Percentiles rank a stretch among this genome's conserved stretches.
Conservation (phyloP, 2,888 invertebrate species). For the Eupithecia pulchellata region DNA sequence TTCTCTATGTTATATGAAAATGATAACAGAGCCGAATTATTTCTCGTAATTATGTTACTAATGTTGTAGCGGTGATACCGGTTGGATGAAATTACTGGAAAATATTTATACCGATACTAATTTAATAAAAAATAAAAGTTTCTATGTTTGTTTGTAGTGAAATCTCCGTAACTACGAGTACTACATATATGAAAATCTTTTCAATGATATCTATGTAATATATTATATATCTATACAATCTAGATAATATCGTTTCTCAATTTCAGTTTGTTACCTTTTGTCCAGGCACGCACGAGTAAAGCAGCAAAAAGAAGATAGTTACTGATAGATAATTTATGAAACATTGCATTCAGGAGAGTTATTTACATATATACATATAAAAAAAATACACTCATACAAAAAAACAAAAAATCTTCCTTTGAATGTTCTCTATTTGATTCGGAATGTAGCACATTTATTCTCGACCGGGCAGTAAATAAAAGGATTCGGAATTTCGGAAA, state of each 20-base stretch:
- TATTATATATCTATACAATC: no score
- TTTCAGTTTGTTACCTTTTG: background rate
- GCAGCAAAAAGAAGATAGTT: background rate
- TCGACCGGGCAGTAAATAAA: slow-evolving; percentile 11
- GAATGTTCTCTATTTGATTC: background rate
- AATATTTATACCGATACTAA: background rate
- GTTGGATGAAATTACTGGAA: background rate
- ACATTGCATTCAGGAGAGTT: no score
- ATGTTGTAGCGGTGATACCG: no score
- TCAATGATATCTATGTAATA: background rate
- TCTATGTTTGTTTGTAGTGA: background rate
- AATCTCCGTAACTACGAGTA: background rate
- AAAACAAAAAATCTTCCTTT: background rate
- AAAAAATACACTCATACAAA: background rate
- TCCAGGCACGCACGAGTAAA: background rate
- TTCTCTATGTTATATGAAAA: no score
- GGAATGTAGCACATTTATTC: slow-evolving; percentile 2
- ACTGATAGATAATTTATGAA: no score
- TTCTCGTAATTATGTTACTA: no score
- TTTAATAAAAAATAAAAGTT: background rate
- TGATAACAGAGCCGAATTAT: no score
- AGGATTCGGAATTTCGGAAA: slow-evolving; percentile 9
- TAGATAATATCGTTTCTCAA: background rate
- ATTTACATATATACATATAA: no score
- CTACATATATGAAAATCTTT: no score